Evolutionary conservation across 2,113 vertebrate species (phyloP).

Genomic region (Myodes glareolus): DNA sequence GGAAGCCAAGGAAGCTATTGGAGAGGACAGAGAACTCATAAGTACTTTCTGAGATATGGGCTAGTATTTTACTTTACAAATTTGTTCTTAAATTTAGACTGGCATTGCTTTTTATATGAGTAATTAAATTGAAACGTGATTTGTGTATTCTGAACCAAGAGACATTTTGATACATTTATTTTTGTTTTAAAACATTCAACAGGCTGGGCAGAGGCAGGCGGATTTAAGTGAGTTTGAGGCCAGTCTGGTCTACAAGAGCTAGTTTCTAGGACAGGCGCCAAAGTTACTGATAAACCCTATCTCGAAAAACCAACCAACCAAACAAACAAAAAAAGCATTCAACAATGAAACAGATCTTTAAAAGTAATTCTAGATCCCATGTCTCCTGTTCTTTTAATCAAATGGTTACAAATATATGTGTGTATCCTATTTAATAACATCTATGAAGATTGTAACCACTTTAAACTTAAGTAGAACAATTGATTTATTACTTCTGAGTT

Average conservation of each 20-base stretch:
- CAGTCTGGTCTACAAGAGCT: too few species aligned
- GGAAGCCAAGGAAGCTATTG: slow-evolving; percentile 1
- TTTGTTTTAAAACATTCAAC: slow-evolving; percentile 19
- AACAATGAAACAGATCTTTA: slow-evolving; percentile 42
- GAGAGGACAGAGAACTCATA: neutral
- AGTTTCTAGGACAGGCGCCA: too few species aligned
- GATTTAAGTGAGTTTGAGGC: too few species aligned
- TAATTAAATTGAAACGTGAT: slow-evolving; percentile 52
- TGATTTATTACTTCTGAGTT: slow-evolving; percentile 40
- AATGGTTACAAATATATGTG: neutral
- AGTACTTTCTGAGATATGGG: slow-evolving; percentile 9
- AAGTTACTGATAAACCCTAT: too few species aligned
- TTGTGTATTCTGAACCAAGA: slow-evolving; percentile 39
- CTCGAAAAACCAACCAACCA: too few species aligned
- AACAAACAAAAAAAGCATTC: neutral
- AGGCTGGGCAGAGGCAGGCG: neutral
- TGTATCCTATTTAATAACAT: neutral
- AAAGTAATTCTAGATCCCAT: slow-evolving; percentile 39
- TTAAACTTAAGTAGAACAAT: slow-evolving; percentile 12
- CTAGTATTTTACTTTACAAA: slow-evolving; percentile 44
- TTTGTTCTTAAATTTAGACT: slow-evolving; percentile 29
- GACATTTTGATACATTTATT: slow-evolving; percentile 51
- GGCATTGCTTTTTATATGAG: slow-evolving; percentile 24
- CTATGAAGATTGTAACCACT: slow-evolving; percentile 8
- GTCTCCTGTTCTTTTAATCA: slow-evolving; percentile 28